Evolutionary conservation across 2,113 vertebrate genomes (phyloP).

Genomic region (Neomonachus schauinslandi): DNA sequence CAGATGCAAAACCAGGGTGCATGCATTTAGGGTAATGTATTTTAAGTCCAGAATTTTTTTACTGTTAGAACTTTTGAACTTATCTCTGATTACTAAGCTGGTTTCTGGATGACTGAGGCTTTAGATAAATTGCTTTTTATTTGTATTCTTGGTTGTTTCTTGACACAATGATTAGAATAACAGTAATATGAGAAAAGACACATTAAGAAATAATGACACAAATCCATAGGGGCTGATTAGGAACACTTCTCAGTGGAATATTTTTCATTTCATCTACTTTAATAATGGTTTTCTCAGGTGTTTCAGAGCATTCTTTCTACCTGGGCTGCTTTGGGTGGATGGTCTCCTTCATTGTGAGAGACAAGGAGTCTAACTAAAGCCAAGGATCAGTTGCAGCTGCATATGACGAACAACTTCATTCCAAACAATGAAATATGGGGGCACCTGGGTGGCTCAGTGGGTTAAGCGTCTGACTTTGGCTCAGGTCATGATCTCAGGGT

Average conservation of each 20-base stretch:
- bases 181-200: neutral
- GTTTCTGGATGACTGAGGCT: neutral
- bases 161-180: neutral
- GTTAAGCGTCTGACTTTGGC: neutral
- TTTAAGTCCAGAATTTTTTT: conserved; percentile 25
- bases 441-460: neutral
- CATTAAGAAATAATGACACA: neutral
- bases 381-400: neutral
- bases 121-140: neutral
- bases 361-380: neutral
- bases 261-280: conserved; percentile 15
- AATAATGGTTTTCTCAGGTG: neutral
- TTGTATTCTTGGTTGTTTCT: neutral
- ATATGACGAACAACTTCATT: neutral
- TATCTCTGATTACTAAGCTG: neutral
- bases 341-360: neutral
- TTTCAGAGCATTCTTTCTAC: neutral
- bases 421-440: neutral
- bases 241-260: neutral
- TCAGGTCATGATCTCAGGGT: neutral
- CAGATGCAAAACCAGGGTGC: neutral
- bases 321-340: neutral
- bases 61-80: neutral
- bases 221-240: neutral
- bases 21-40: neutral